Percentiles rank a stretch among this genome's conserved stretches.
Conservation (phyloP, 1,140 invertebrate genomes). For the Leptinotarsa lineolata region DNA sequence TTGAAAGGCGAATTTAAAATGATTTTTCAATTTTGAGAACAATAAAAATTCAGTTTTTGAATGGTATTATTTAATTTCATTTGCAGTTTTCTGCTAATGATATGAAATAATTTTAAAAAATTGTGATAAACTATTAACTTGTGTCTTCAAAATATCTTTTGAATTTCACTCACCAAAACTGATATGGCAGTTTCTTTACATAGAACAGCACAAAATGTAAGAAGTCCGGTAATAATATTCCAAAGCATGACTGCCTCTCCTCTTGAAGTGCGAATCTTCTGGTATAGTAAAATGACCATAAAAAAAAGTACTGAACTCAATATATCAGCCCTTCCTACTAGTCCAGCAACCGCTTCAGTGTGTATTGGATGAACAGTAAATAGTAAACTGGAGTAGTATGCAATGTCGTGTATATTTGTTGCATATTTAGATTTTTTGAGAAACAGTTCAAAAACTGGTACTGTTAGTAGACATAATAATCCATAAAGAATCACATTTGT, state of each 20-base stretch:
- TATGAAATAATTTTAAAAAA: too few species aligned
- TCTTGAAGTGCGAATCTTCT: slow-evolving; percentile 43
- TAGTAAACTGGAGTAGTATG: slow-evolving; percentile 64
- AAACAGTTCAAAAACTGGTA: slow-evolving; percentile 61
- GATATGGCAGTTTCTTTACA: slow-evolving; percentile 95
- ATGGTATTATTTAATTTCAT: too few species aligned
- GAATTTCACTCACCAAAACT: slow-evolving; percentile 69
- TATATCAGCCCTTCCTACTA: slow-evolving; percentile 93
- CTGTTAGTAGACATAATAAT: slow-evolving; percentile 66
- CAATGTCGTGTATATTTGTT: slow-evolving; percentile 40
- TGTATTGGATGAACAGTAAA: slow-evolving; percentile 96
- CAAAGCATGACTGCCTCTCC: slow-evolving; percentile 26
- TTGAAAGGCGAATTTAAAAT: too few species aligned
- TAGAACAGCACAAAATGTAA: slow-evolving; percentile 72
- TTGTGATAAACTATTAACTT: too few species aligned
- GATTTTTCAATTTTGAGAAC: too few species aligned
- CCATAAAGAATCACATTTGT: slow-evolving; percentile 73
- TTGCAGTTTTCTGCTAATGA: too few species aligned
- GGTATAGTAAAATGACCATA: slow-evolving; percentile 68
- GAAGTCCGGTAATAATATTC: slow-evolving; percentile 56
- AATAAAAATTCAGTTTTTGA: too few species aligned
- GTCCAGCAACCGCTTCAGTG: slow-evolving; percentile 93
- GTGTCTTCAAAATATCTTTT: too few species aligned
- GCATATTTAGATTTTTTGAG: slow-evolving; percentile 46
- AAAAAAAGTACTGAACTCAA: slow-evolving; percentile 80